Conservation (phyloP, 1,140 invertebrate genomes). For the Chymomyza costata region DNA sequence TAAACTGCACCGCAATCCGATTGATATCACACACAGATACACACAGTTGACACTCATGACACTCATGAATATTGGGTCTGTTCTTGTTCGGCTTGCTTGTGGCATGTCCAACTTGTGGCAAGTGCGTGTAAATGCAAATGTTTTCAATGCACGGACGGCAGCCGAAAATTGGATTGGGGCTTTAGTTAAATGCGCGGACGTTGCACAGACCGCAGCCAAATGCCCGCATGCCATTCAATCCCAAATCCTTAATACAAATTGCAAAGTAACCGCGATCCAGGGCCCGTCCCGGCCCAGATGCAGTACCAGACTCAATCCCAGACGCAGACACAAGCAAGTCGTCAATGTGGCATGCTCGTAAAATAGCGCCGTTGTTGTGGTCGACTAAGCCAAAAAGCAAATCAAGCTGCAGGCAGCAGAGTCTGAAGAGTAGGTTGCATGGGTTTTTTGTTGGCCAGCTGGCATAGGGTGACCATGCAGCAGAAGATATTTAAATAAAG, state of each 20-base stretch:
- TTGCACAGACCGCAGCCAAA: constrained; percentile 43
- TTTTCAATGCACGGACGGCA: constrained; percentile 58
- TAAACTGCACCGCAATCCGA: constrained; percentile 12
- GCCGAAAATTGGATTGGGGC: constrained; percentile 64
- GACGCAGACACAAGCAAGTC: no score
- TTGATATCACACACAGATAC: constrained; percentile 23
- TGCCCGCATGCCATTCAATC: constrained; percentile 39
- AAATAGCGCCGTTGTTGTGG: constrained; percentile 30
- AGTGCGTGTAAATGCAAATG: constrained; percentile 70
- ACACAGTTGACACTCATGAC: not conserved
- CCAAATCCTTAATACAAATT: constrained; percentile 70
- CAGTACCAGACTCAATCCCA: no score
- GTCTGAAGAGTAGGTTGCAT: constrained; percentile 7
- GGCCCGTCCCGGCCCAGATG: constrained; percentile 42
- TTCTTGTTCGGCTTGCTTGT: constrained; percentile 29
- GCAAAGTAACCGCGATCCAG: constrained; percentile 61
- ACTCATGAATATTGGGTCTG: constrained; percentile 6
- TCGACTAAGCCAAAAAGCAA: constrained; percentile 44
- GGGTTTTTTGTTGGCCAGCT: not conserved
- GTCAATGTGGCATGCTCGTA: constrained; percentile 27
- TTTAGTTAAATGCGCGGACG: constrained; percentile 57
- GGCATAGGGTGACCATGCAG: not conserved
- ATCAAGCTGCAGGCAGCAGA: constrained; percentile 28
- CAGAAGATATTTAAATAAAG: no score
- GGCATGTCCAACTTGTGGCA: constrained; percentile 59